phyloP scores from a whole-genome alignment of 2,113 vertebrate genomes.

The Penelope pileata region DNA sequence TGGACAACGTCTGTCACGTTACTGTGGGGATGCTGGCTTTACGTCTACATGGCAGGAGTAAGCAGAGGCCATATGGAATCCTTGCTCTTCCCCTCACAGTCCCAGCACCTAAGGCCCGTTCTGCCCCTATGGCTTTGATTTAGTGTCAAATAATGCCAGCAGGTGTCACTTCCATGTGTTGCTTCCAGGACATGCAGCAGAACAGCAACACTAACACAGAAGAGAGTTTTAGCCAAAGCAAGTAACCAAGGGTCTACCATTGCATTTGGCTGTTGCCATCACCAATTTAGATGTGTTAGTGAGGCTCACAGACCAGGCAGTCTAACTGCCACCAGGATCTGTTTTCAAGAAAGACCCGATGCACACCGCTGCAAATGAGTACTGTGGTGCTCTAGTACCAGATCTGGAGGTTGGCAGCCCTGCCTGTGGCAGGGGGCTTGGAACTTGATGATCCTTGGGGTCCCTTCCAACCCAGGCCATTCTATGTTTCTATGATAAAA shows the following conservation, averaged over 20 bases:
- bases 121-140: neutral
- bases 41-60: accelerated
- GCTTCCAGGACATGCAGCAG: neutral
- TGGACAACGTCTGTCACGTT: accelerated
- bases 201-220: neutral
- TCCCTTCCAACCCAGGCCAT: too few relatives aligned
- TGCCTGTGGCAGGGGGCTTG: too few relatives aligned
- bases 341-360: neutral
- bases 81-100: accelerated
- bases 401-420: too few relatives aligned
- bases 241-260: neutral
- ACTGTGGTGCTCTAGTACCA: too few relatives aligned
- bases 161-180: neutral
- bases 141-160: neutral
- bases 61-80: neutral
- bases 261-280: neutral
- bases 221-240: neutral
- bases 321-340: neutral
- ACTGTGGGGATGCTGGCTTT: neutral
- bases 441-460: too few relatives aligned
- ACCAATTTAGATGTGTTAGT: neutral
- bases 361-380: too few relatives aligned
- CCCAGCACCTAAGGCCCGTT: neutral
- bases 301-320: neutral
- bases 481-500: too few relatives aligned